Evolutionary conservation across 2,888 invertebrate genomes (phyloP), one percentile per base, ranked within the genome.

Genomic region (Actias luna): DNA sequence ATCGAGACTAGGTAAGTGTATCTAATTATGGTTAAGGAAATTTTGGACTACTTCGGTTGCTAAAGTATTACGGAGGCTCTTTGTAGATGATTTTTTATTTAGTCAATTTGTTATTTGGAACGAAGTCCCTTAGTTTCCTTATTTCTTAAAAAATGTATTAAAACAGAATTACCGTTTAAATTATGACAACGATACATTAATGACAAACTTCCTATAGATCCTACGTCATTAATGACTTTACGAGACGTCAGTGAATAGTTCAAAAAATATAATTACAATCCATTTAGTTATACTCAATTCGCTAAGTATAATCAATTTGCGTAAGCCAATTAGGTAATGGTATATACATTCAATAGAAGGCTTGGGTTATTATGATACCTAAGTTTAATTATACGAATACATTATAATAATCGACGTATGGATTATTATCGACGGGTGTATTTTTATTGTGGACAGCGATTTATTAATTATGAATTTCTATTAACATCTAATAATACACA

Each of bases 151-250:
- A n/a, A n/a, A n/a, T n/a, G n/a, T n/a, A n/a, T n/a, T n/a, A n/a
- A n/a, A n/a, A n/a, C n/a, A n/a, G n/a, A n/a, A n/a, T n/a, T n/a
- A n/a, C 5, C 18, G n/a, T 18, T n/a, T 8, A 5, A 42, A 25
- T 50, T 50, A 25, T 18, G 36, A 55, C 22, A 61, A n/a, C 2
- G 29, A n/a, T 35, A 60, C 14, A 14, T 16, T 55, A 57, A 55
- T 61, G n/a, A 57, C 27, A 7, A 36, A 36, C 46, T 22, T 42
- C 18, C 42, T 42, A 18, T 42, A n/a, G 18, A 42, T 42, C 7
- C 5, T 22, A 57, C 55, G 61, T 39, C 61, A 61, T 61, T 61
- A 61, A 61, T 61, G 55, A 61, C 61, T 55, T 39, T n/a, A 39
- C 39, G n/a, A 39, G 39, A 61, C 39, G 61, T 57, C 61, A 61